Evolutionary conservation across 2,888 invertebrate species (phyloP), one percentile per base, ranked within the genome.

Genomic region (Tiliacea aurago): DNA sequence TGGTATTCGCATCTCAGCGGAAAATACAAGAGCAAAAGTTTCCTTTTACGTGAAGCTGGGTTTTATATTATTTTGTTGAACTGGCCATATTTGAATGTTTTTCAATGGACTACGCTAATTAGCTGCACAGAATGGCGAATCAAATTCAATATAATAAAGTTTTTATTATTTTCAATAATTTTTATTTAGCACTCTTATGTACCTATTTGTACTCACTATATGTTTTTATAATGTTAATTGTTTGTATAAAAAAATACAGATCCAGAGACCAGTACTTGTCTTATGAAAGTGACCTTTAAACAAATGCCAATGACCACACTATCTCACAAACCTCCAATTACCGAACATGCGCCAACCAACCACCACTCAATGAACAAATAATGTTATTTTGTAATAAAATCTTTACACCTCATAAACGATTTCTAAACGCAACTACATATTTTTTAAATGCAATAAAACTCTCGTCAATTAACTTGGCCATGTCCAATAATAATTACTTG

Each of bases 401-500:
- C 37, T 65, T n/a, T n/a, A n/a, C n/a, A n/a, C n/a, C n/a, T n/a
- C n/a, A n/a, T n/a, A n/a, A n/a, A n/a, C n/a, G n/a, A n/a, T n/a
- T n/a, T n/a, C 68, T 65, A 76, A 80, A 73, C 65, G 45, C 23
- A 23, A 11, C 51, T 13, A 51, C n/a, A 51, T n/a, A n/a, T n/a
- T 51, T 51, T 51, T n/a, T 51, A 51, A 51, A 62, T 62, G 66
- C 70, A 75, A 83, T 83, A 75, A 83, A 79, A 83, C 71, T 70
- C 64, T 69, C 59, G 62, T 56, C 62, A 71, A 70, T 83, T 80
- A 83, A 81, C 70, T 69, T 68, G 74, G 58, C 62, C 41, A 71
- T 61, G 67, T 83, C 45, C 41, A 71, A 80, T 84, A 70, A 70
- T 83, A 84, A 81, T 84, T 80, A 71, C 20, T 61, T 68, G 75